Conservation (phyloP, 2,113 vertebrate species). For the Equus przewalskii region DNA sequence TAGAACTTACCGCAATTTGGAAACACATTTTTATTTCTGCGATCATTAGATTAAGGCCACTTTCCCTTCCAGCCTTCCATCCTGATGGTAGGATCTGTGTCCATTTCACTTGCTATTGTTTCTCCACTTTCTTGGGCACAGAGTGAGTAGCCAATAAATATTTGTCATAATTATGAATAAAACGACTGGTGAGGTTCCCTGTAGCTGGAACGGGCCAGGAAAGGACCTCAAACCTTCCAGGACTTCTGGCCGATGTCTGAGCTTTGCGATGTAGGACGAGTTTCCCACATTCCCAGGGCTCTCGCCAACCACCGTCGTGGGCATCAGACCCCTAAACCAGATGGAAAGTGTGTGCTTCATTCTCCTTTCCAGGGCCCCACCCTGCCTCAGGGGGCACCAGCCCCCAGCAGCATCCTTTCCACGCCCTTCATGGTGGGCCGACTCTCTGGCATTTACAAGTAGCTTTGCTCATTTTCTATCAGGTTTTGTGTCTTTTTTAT, state of each 20-base stretch:
- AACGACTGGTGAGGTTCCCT: background rate
- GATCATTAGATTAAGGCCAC: background rate
- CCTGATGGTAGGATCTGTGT: background rate
- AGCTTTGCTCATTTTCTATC: background rate
- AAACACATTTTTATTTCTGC: background rate
- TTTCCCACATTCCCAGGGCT: background rate
- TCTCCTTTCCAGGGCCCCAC: background rate
- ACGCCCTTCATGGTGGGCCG: background rate
- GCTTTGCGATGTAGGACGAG: background rate
- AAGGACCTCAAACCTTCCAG: too few species aligned
- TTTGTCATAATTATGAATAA: background rate
- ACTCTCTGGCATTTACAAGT: background rate
- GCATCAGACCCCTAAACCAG: background rate
- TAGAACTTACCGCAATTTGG: background rate
- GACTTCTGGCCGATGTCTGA: background rate
- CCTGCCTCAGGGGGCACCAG: background rate
- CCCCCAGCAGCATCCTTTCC: rapidly evolving
- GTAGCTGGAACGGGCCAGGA: background rate
- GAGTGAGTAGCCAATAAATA: background rate
- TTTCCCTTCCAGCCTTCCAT: background rate
- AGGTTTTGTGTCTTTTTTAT: background rate
- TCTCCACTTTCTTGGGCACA: background rate
- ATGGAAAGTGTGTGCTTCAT: rapidly evolving
- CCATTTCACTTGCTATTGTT: rapidly evolving
- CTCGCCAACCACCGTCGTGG: rapidly evolving